These are phyloP conservation scores for Propsilocerus akamusi DNA, from an alignment of 1,140 invertebrate species.

Conservation along the genomic window DNA sequence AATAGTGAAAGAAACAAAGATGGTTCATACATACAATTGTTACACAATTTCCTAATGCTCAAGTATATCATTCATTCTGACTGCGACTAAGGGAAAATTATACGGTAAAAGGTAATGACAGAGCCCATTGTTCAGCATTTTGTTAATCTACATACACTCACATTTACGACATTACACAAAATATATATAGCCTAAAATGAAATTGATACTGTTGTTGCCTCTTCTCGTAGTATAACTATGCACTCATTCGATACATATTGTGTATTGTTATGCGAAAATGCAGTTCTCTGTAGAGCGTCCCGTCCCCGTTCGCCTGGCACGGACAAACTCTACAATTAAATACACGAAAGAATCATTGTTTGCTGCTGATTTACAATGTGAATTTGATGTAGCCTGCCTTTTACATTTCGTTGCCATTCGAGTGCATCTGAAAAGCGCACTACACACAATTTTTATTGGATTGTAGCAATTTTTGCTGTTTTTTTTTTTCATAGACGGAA, in stretches of 20 bases:
- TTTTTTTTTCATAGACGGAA: not conserved
- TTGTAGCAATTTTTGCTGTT: not conserved
- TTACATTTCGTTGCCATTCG: not conserved
- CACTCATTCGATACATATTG: not conserved
- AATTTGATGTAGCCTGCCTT: not conserved
- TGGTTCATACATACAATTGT: no score
- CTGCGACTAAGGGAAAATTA: slow-evolving; percentile 1
- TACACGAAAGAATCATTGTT: slow-evolving; percentile 2
- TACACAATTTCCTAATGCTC: no score
- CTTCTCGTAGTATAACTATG: not conserved
- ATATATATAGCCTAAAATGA: slow-evolving; percentile 1
- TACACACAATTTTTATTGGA: not conserved
- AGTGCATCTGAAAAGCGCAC: no score
- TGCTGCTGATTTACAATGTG: not conserved
- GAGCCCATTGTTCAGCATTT: not conserved
- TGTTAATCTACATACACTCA: not conserved
- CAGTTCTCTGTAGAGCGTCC: not conserved
- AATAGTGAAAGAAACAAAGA: no score
- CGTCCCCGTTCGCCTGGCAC: not conserved
- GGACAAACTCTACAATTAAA: slow-evolving; percentile 1
- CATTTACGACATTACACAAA: slow-evolving; percentile 1
- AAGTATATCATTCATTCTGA: no score
- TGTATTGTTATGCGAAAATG: slow-evolving; percentile 4
- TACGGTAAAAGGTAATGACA: not conserved
- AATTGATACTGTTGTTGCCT: slow-evolving; percentile 2